phyloP scores from a whole-genome alignment of 2,113 vertebrate genomes.

The Larimichthys crocea region DNA sequence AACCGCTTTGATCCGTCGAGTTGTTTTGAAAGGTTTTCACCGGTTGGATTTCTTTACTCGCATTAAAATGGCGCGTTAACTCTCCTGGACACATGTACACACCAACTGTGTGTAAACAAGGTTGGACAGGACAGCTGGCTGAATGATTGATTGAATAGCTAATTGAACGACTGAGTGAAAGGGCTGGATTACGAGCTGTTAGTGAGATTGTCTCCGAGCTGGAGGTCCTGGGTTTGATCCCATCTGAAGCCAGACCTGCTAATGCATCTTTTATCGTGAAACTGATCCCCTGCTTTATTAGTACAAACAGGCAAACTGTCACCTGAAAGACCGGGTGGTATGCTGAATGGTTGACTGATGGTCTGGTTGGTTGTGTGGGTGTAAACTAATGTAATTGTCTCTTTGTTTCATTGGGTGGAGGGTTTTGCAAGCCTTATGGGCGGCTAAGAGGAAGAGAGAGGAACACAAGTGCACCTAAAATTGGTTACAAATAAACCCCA shows the following conservation, averaged over 20 bases:
- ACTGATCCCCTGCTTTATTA: background rate
- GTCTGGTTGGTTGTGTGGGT: background rate
- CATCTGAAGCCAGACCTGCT: background rate
- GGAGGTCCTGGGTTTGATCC: background rate
- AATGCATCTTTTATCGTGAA: background rate
- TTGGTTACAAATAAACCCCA: no score
- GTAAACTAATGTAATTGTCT: background rate
- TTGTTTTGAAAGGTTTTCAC: background rate
- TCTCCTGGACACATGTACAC: background rate
- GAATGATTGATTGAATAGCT: slow-evolving; percentile 34
- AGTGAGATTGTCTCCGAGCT: background rate
- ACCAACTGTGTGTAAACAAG: background rate
- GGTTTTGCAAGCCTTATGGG: background rate
- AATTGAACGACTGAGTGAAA: slow-evolving; percentile 15
- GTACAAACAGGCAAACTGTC: background rate
- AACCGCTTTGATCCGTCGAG: background rate
- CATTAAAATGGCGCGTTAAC: background rate
- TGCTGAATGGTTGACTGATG: background rate
- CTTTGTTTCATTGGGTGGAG: background rate
- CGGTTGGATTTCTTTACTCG: background rate
- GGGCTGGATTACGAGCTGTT: slow-evolving; percentile 3
- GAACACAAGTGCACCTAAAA: background rate
- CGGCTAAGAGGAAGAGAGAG: background rate
- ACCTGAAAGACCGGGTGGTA: background rate
- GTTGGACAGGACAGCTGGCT: slow-evolving; percentile 20